phyloP scores from a whole-genome alignment of 2,888 invertebrate genomes.

The Timandra comae region DNA sequence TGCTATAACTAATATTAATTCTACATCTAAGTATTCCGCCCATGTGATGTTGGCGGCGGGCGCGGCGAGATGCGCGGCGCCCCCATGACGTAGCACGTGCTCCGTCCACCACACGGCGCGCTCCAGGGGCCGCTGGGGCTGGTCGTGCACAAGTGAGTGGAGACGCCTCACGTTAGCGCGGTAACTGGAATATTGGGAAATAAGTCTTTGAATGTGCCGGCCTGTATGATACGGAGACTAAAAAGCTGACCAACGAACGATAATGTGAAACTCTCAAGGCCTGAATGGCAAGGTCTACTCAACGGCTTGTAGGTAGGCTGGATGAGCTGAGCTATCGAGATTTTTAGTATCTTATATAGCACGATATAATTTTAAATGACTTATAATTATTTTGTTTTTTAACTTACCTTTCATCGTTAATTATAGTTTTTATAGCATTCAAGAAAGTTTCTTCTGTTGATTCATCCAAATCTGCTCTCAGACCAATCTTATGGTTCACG shows the following conservation, averaged over 20 bases:
- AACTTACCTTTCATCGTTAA: conserved; percentile 25
- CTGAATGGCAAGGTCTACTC: no score
- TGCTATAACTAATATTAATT: conserved; percentile 21
- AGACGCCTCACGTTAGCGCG: conserved; percentile 27
- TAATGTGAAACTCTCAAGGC: no score
- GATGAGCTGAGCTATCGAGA: no score
- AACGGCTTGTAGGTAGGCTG: no score
- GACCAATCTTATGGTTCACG: conserved; percentile 25
- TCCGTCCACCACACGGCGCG: conserved; percentile 59
- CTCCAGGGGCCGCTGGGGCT: conserved; percentile 45
- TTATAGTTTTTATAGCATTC: conserved; percentile 23
- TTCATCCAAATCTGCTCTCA: conserved; percentile 19
- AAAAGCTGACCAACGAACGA: no score
- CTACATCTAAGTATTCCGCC: conserved; percentile 32
- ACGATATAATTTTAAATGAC: no score
- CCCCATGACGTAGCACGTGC: conserved; percentile 55
- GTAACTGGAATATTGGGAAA: conserved; percentile 11
- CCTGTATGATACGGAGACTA: no score
- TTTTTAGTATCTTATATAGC: no score
- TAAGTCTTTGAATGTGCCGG: no score
- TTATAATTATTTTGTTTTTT: no score
- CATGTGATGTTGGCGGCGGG: conserved; percentile 37
- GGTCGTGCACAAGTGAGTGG: conserved; percentile 36
- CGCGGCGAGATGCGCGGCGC: conserved; percentile 51
- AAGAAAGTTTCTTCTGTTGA: conserved; percentile 26